Conservation (phyloP, 2,113 vertebrate species). For the Myotis yumanensis region DNA sequence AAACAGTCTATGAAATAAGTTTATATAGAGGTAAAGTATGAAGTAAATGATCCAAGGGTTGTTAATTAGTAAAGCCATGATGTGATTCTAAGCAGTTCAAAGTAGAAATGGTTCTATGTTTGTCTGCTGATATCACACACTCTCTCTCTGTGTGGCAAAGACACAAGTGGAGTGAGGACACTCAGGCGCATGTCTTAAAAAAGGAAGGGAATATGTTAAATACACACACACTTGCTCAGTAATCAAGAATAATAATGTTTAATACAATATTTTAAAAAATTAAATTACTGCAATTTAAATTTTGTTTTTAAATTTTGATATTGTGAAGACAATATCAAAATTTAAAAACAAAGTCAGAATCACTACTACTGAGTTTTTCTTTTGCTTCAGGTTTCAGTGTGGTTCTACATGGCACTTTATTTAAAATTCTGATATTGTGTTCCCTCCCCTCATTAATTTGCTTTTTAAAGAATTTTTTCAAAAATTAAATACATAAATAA, state of each 20-base stretch:
- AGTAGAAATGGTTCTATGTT: neutral
- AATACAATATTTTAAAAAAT: neutral
- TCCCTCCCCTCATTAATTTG: neutral
- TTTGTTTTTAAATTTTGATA: neutral
- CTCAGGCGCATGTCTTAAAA: neutral
- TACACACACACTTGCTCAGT: neutral
- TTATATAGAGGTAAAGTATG: neutral
- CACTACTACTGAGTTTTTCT: neutral
- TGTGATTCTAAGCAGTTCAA: neutral
- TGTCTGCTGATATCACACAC: neutral
- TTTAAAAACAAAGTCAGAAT: constrained; percentile 2
- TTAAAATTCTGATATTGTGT: neutral
- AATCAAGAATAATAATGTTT: neutral
- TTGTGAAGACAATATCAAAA: neutral
- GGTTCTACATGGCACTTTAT: neutral
- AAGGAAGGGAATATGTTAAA: neutral
- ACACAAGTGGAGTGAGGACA: neutral
- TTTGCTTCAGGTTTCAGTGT: neutral
- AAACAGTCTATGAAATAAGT: neutral
- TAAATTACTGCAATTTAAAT: neutral
- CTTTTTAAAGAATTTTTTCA: neutral
- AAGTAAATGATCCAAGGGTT: neutral
- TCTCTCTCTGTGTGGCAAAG: neutral
- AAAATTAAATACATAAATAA: neutral
- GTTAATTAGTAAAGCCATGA: neutral